These are phyloP conservation scores for Caenorhabditis inopinata DNA, from an alignment of 1,140 invertebrate species.

Conservation along the genomic window DNA sequence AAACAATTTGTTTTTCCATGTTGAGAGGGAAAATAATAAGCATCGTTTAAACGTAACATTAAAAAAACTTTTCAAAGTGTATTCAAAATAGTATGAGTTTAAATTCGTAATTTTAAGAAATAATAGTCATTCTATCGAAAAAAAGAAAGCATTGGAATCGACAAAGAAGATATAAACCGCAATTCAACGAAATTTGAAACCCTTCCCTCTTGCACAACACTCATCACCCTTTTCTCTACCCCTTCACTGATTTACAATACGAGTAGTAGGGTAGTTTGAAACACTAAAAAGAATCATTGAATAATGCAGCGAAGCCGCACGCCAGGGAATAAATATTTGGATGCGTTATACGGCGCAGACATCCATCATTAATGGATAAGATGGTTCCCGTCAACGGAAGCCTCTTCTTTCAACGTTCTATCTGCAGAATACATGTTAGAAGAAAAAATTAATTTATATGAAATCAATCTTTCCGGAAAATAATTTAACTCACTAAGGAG, in stretches of 20 bases:
- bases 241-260: slow-evolving; percentile 21
- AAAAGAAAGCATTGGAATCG: background rate
- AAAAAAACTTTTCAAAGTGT: too few relatives aligned
- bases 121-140: background rate
- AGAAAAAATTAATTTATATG: background rate
- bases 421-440: background rate
- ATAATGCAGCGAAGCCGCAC: background rate
- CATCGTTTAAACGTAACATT: too few relatives aligned
- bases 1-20: too few relatives aligned
- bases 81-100: too few relatives aligned
- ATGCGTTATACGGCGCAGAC: background rate
- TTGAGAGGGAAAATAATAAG: too few relatives aligned
- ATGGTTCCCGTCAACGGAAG: background rate
- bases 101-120: too few relatives aligned
- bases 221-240: background rate
- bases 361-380: slow-evolving; percentile 28
- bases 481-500: slow-evolving; percentile 16
- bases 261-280: background rate
- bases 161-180: slow-evolving; percentile 27
- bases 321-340: background rate
- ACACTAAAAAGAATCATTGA: slow-evolving; percentile 19
- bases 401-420: background rate
- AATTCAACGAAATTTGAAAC: slow-evolving; percentile 32
- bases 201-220: background rate
- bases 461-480: background rate